Evolutionary conservation across 2,113 vertebrate species (phyloP).

Genomic region (Pycnonotus jocosus): DNA sequence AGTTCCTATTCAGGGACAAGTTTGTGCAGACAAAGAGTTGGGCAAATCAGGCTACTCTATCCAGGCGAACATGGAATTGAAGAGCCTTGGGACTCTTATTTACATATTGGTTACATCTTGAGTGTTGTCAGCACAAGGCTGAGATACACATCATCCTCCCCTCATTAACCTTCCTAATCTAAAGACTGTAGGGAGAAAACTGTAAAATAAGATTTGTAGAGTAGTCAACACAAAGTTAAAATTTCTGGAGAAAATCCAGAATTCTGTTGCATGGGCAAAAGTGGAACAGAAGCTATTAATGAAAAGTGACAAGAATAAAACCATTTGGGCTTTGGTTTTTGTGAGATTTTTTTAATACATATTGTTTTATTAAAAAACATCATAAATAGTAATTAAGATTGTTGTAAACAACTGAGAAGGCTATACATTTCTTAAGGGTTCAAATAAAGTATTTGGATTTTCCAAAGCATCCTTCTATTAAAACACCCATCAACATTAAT

Average conservation of each 20-base stretch:
- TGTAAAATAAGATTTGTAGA: not conserved
- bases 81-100: not conserved
- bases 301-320: not conserved
- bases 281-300: not conserved
- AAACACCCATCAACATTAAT: not conserved
- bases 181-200: not conserved
- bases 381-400: not conserved
- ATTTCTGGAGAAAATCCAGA: not conserved
- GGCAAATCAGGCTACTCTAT: not conserved
- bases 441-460: not conserved
- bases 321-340: fast-evolving
- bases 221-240: not conserved
- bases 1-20: not conserved
- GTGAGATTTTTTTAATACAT: not conserved
- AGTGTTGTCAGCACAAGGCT: not conserved
- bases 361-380: not conserved
- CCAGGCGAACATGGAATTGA: too few species aligned
- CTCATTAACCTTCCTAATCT: not conserved
- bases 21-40: not conserved
- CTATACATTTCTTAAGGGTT: not conserved
- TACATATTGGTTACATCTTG: not conserved
- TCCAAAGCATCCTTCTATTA: not conserved
- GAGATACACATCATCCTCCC: not conserved
- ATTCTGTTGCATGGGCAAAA: not conserved
- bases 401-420: not conserved